Evolutionary conservation across 2,888 invertebrate genomes (phyloP).

Genomic region (Sturmia bella): DNA sequence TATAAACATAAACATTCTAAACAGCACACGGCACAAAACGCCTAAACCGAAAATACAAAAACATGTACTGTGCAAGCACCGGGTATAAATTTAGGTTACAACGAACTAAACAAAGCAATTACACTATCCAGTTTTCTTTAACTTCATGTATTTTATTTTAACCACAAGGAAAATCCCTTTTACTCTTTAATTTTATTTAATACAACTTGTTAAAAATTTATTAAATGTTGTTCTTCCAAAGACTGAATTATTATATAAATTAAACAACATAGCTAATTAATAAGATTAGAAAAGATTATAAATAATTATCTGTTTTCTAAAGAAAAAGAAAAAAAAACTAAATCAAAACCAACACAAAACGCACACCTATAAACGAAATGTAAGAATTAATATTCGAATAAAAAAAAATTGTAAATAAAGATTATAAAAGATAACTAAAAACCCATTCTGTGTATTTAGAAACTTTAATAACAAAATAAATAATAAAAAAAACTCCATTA

Average conservation of each 20-base stretch:
- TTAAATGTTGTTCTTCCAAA: slow-evolving; percentile 80
- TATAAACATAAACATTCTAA: no score
- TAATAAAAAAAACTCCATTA: slow-evolving; percentile 18
- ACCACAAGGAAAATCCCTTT: no score
- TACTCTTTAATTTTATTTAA: neutral
- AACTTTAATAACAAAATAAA: slow-evolving; percentile 7
- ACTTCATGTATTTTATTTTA: neutral
- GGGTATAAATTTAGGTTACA: no score
- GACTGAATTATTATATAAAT: slow-evolving; percentile 80
- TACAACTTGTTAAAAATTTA: slow-evolving; percentile 41
- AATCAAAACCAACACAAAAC: slow-evolving; percentile 40
- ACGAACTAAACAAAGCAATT: no score
- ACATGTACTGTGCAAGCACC: no score
- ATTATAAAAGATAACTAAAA: slow-evolving; percentile 17
- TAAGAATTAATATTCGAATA: slow-evolving; percentile 42
- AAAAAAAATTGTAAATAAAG: slow-evolving; percentile 49
- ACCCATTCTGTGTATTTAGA: slow-evolving; percentile 20
- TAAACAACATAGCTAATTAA: slow-evolving; percentile 40
- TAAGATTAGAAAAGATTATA: slow-evolving; percentile 45
- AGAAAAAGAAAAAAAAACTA: slow-evolving; percentile 30
- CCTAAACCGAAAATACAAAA: no score
- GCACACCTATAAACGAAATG: slow-evolving; percentile 47
- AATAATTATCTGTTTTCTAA: slow-evolving; percentile 11
- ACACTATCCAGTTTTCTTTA: neutral
- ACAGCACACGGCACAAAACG: no score